Evolutionary conservation across 2,888 invertebrate genomes (phyloP), one percentile per base, ranked within the genome.

Genomic region (Caprella mutica): DNA sequence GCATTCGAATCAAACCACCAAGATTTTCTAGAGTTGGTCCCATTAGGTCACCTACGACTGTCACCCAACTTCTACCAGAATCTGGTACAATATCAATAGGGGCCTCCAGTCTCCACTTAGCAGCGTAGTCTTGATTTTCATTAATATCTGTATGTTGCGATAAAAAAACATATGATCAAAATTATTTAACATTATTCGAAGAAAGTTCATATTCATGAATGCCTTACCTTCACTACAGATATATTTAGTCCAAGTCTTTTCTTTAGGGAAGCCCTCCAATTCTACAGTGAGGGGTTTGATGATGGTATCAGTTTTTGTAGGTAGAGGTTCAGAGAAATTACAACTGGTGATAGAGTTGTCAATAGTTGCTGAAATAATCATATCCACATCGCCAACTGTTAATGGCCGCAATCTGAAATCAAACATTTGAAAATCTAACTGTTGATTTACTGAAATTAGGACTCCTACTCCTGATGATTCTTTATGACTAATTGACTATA

Each of bases 1-100:
- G 61, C 58, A 61, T 55, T 5, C 52, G 29, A 40, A 61, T 55
- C 9, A 61, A 55, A n/a, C 24, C 17, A n/a, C 58, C 61, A 3
- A 61, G 52, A 43, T 61, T 65, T 52, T 68, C 78, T 5, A 82
- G 71, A 21, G 81, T 74, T 1, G 81, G 80, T 35, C 82, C 83
- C 42, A 81, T 71, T 17, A 82, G 72, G 67, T 84, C 82, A 0
- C 80, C 80, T 17, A 79, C 76, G 0, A 81, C 75, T 67, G 80
- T 79, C 0, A 85, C 73, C 44, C 78, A 76, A n/a, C 81, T 76
- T 17, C 78, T 72, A 26, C 80, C 81, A 0, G 85, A 84, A 5
- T 80, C 82, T 0, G 77, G 73, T 1, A 85, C 79, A 0, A 79
- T 70, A 46, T 76, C 73, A 1, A 72, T 68, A 0, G 81, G 80